These are phyloP conservation scores for Drosophila micromelanica DNA, from an alignment of 1,140 invertebrate genomes.

Conservation along the genomic window DNA sequence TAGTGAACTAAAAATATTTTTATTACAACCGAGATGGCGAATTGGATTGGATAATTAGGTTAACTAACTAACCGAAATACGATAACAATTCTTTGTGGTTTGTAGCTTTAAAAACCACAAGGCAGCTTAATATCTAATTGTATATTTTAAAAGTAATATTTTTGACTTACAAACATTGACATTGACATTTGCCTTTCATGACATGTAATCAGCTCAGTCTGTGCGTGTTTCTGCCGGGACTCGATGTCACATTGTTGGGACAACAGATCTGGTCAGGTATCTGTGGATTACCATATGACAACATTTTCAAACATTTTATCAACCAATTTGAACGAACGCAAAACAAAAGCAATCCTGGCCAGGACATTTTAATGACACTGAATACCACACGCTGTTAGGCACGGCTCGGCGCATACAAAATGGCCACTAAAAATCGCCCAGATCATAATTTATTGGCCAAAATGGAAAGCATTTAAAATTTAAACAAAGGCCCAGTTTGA, in stretches of 20 bases:
- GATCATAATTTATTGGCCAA: conserved; percentile 78
- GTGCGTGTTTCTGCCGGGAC: neutral
- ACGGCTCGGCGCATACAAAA: conserved; percentile 9
- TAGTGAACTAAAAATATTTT: too few species aligned
- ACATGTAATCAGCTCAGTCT: too few species aligned
- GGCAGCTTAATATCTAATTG: too few species aligned
- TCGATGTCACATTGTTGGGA: neutral
- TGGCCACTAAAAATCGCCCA: conserved; percentile 64
- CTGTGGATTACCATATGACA: conserved; percentile 17
- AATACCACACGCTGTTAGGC: conserved; percentile 26
- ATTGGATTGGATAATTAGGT: too few species aligned
- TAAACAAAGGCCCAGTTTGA: conserved; percentile 18
- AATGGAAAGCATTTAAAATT: conserved; percentile 53
- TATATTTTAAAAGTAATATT: too few species aligned
- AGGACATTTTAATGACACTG: conserved; percentile 34
- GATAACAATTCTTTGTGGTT: too few species aligned
- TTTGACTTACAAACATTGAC: too few species aligned
- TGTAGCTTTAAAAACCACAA: too few species aligned
- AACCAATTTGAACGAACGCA: conserved; percentile 5
- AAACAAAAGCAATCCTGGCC: conserved; percentile 27
- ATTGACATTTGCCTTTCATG: too few species aligned
- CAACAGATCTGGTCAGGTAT: neutral
- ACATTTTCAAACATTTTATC: conserved; percentile 20
- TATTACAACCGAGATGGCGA: too few species aligned
- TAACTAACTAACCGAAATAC: too few species aligned